Conservation (phyloP, 2,797 vertebrate species). For the Pterois miles region DNA sequence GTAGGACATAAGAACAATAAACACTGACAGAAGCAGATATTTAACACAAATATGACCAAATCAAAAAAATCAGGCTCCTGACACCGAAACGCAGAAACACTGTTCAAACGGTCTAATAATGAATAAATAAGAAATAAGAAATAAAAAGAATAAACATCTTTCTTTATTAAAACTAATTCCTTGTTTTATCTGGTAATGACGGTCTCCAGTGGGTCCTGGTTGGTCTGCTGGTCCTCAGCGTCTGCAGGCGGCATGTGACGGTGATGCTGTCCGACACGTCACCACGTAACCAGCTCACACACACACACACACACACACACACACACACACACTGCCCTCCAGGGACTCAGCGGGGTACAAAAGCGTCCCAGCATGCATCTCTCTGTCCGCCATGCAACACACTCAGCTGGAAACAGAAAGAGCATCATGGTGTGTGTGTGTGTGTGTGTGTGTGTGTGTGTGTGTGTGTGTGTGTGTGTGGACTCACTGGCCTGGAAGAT, state of each 20-base stretch:
- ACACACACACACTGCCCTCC: not conserved
- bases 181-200: too few species aligned
- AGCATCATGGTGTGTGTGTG: constrained; percentile 8
- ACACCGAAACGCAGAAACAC: too few species aligned
- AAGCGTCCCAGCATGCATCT: constrained; percentile 62
- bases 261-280: constrained; percentile 20
- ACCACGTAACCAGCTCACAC: not conserved
- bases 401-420: constrained; percentile 34
- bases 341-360: constrained; percentile 26
- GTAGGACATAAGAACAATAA: too few species aligned
- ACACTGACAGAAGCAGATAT: too few species aligned
- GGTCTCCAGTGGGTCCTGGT: too few species aligned
- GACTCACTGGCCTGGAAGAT: constrained; percentile 41
- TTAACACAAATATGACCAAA: too few species aligned
- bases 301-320: constrained; percentile 1
- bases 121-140: too few species aligned
- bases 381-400: constrained; percentile 26
- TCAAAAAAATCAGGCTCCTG: too few species aligned
- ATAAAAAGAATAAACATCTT: too few species aligned
- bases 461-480: not conserved
- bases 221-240: not conserved
- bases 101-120: too few species aligned
- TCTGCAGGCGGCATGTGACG: constrained; percentile 4
- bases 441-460: constrained; percentile 3
- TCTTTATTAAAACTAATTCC: too few species aligned